These are phyloP conservation scores for Nymphalis c-album DNA, from an alignment of 2,888 invertebrate genomes.

Conservation along the genomic window DNA sequence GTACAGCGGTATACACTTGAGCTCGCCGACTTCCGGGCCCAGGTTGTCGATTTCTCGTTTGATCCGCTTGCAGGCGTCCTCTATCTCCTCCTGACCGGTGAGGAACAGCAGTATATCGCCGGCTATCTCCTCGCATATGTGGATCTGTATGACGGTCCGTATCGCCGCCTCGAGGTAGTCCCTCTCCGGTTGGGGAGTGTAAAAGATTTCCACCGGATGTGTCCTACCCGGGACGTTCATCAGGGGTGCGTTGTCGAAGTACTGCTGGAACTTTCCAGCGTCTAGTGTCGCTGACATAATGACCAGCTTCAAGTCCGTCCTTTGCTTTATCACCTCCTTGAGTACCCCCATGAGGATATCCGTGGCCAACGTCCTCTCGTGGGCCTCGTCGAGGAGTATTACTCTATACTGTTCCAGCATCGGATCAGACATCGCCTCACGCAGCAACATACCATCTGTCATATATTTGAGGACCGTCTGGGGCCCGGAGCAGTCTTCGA, in stretches of 20 bases:
- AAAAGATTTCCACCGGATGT: constrained; percentile 89
- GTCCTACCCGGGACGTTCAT: constrained; percentile 96
- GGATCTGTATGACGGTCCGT: constrained; percentile 96
- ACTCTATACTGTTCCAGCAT: constrained; percentile 98
- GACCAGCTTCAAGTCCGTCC: constrained; percentile 96
- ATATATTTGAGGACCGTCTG: constrained; percentile 98
- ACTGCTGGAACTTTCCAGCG: constrained; percentile 99
- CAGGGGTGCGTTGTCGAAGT: constrained; percentile 98
- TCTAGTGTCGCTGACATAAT: constrained; percentile 99
- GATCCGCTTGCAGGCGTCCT: constrained; percentile 98
- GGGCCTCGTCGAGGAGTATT: constrained; percentile 98
- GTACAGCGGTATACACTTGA: constrained; percentile 99
- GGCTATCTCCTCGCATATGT: constrained; percentile 95
- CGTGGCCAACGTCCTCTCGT: constrained; percentile 98
- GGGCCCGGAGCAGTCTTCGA: constrained; percentile 98
- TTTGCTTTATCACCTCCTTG: constrained; percentile 97
- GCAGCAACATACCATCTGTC: constrained; percentile 99
- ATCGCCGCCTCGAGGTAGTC: constrained; percentile 99
- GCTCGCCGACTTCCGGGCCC: constrained; percentile 97
- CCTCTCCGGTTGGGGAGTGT: constrained; percentile 97
- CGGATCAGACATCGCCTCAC: constrained; percentile 99
- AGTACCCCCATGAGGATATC: constrained; percentile 99
- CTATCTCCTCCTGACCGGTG: constrained; percentile 94
- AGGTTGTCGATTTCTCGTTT: constrained; percentile 96
- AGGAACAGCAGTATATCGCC: constrained; percentile 97